Evolutionary conservation across 2,113 vertebrate species (phyloP).

Genomic region (Hippolais icterina): DNA sequence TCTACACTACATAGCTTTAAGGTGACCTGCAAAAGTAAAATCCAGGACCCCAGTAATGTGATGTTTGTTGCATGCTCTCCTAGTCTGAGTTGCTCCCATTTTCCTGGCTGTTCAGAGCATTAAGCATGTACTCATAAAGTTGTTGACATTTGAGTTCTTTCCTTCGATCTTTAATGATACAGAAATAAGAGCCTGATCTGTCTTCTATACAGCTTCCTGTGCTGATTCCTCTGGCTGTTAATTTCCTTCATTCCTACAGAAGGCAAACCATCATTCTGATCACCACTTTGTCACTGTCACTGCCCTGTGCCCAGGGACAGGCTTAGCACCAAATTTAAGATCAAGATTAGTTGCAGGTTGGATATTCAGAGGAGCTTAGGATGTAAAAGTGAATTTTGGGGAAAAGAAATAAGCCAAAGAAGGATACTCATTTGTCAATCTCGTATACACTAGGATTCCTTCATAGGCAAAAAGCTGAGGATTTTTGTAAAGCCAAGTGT

Average conservation of each 20-base stretch:
- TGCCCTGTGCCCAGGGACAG: not conserved
- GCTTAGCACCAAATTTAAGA: not conserved
- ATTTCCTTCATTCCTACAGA: not conserved
- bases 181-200: not conserved
- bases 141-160: constrained; percentile 53
- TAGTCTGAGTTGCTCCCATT: not conserved
- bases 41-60: not conserved
- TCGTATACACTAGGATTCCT: not conserved
- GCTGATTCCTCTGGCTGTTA: not conserved
- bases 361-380: not conserved
- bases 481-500: not conserved
- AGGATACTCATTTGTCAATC: not conserved
- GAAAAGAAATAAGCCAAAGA: not conserved
- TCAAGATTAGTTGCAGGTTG: not conserved
- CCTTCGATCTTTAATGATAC: not conserved
- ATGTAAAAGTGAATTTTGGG: not conserved
- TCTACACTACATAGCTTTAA: not conserved
- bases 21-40: constrained; percentile 4
- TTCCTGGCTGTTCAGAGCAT: not conserved
- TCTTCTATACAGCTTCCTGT: not conserved
- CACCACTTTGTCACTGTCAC: not conserved
- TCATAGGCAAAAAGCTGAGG: not conserved
- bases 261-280: not conserved
- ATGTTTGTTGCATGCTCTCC: not conserved
- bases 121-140: constrained; percentile 24